These are phyloP conservation scores for Erebia ligea DNA, from an alignment of 2,888 invertebrate genomes.

Conservation along the genomic window DNA sequence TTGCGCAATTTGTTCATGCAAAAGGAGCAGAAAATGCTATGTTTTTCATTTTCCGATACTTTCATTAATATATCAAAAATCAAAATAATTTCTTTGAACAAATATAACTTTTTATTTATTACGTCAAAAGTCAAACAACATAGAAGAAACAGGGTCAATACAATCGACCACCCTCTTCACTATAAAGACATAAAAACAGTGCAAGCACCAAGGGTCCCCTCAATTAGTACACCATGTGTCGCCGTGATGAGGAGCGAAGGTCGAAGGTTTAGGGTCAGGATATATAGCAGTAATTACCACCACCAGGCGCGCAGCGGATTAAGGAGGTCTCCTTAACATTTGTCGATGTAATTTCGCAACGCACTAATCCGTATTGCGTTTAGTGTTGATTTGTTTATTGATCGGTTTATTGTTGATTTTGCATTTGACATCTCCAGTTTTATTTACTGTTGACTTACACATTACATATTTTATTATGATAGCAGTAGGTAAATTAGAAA, in stretches of 20 bases:
- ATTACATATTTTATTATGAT: too few species aligned
- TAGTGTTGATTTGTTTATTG: conserved; percentile 16
- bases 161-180: conserved; percentile 53
- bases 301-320: conserved; percentile 69
- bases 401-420: conserved; percentile 8
- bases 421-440: background rate
- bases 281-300: conserved; percentile 77
- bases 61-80: too few species aligned
- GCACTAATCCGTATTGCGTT: conserved; percentile 19
- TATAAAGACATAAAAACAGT: conserved; percentile 64
- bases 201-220: conserved; percentile 55
- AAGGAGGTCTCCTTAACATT: conserved; percentile 72
- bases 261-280: conserved; percentile 55
- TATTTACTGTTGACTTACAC: too few species aligned
- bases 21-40: too few species aligned
- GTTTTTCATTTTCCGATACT: too few species aligned
- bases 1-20: too few species aligned
- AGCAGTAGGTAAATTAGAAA: too few species aligned
- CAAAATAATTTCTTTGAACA: background rate
- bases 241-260: conserved; percentile 69
- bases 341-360: conserved; percentile 51
- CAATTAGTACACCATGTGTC: conserved; percentile 80
- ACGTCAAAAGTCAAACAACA: background rate
- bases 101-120: background rate
- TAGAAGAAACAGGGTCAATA: conserved; percentile 38